These are phyloP conservation scores for Malachius bipustulatus DNA, from an alignment of 2,888 invertebrate species.

Conservation along the genomic window DNA sequence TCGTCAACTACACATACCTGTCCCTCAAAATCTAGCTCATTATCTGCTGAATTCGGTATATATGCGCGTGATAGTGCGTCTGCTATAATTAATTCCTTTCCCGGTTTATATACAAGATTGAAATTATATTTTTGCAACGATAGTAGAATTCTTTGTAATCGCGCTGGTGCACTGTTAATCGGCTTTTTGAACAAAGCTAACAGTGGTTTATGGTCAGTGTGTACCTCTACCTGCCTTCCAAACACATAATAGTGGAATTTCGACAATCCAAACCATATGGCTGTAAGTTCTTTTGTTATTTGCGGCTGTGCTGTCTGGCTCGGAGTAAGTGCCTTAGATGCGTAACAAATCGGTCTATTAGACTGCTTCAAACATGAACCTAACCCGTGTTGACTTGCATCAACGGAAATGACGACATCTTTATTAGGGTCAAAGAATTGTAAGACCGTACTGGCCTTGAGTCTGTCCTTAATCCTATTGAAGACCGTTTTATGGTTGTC, in stretches of 20 bases:
- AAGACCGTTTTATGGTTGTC: conserved; percentile 12
- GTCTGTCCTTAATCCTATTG: conserved; percentile 11
- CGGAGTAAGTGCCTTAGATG: conserved; percentile 10
- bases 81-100: conserved; percentile 12
- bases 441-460: conserved; percentile 10
- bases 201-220: conserved; percentile 2
- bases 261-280: conserved; percentile 7
- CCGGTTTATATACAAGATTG: conserved; percentile 11
- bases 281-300: conserved; percentile 8
- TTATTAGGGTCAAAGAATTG: conserved; percentile 14
- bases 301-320: conserved; percentile 2
- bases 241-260: too few relatives aligned
- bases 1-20: conserved; percentile 9
- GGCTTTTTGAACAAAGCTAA: background rate
- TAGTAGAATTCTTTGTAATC: too few relatives aligned
- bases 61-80: conserved; percentile 12
- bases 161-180: too few relatives aligned
- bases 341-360: conserved; percentile 15
- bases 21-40: conserved; percentile 8
- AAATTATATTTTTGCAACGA: too few relatives aligned
- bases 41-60: conserved; percentile 2
- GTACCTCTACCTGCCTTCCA: background rate
- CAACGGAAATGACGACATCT: conserved; percentile 15
- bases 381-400: conserved; percentile 18
- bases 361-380: conserved; percentile 18